Evolutionary conservation across 1,140 invertebrate species (phyloP), one percentile per base, ranked within the genome.

Genomic region (Pentalonia nigronervosa): DNA sequence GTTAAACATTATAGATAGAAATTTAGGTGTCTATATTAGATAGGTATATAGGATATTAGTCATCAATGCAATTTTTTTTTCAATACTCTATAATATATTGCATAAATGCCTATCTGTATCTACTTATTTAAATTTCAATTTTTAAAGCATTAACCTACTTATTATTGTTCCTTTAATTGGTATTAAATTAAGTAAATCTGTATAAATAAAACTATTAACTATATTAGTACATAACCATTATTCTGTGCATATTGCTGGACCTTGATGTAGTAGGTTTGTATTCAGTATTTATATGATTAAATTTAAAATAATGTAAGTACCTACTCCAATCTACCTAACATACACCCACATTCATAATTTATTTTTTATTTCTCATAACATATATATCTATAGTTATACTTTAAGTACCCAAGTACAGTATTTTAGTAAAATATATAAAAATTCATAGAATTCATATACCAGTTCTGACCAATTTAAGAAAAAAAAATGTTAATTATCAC

Each of bases 161-260:
- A 36, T 34, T 81, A 34, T 81, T 34, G 34, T 41, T 45, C 25
- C 4, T 45, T 17, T 34, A 17, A 20, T 81, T 36, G 76, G 84
- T 47, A 47, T 25, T 47, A 48, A 88, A 17, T n/a, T 89, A 53
- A 36, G 87, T 89, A 89, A 34, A 89, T 34, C 87, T 53, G 21
- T 89, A 6, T n/a, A 53, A 88, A 36, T 88, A 53, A 34, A 88
- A 53, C 7, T 53, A 36, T 36, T 89, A 89, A 21, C n/a, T 89
- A 89, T 89, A 89, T 89, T 53, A 53, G 87, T 89, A 53, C n/a
- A 34, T 89, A 53, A 89, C 87, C 48, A 53, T 30, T 88, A 88
- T 53, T 50, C 53, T 30, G 60, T 76, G 17, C 14, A n/a, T 34
- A 89, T 53, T 23, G 7, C 53, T 89, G 21, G n/a, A 89, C 48